Base-by-base conservation (phyloP, 64 coral and sea anemone genomes). In the Montipora efflorescens region DNA sequence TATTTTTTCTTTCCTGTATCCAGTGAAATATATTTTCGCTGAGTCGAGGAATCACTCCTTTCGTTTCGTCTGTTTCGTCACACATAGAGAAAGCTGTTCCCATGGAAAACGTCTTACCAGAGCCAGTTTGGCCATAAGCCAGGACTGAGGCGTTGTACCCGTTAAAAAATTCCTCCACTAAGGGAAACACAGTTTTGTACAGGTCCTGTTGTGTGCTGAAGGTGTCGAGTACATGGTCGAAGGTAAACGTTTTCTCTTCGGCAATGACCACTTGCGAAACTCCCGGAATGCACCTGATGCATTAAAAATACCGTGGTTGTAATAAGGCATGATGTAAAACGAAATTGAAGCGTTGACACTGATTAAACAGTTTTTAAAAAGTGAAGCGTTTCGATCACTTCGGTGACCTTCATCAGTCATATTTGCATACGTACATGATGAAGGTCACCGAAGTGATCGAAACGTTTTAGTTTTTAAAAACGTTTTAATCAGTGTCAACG, bases 71-170 rank as follows among this genome's bases (percentile, higher is more conserved):
- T 44, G 91, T 93, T 59, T 96, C 95, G 1, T 64, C 61, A 16
- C 89, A 92, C n/a, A 90, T 84, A 6, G 98, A 78, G 79, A 96
- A 96, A 47, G 95, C 81, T 90, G 98, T 96, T 3, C 98, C 98
- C 98, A 99, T 99, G 0, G 98, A 96, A 15, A 87, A 96, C 46
- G 98, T 99, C 22, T 99, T 99, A 2, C 98, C 98, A 49, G 98
- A 99, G 11, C 98, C 98, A 5, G 98, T 99, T 71, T 99, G 98
- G 12, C 98, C 98, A 86, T 99, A 99, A 2, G 98, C 98, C 4
- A 99, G 55, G 18, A 99, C 91, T 5, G 98, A 96, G 2, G 95
- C 98, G 52, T 99, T 99, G 28, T 99, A 99, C 0, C 98, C 98
- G 16, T 80, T 93, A 22, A 96, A 99, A 48, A 96, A 94, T 70